These are phyloP conservation scores for Protodeltote pygarga DNA, from an alignment of 2,888 invertebrate genomes.

Conservation along the genomic window DNA sequence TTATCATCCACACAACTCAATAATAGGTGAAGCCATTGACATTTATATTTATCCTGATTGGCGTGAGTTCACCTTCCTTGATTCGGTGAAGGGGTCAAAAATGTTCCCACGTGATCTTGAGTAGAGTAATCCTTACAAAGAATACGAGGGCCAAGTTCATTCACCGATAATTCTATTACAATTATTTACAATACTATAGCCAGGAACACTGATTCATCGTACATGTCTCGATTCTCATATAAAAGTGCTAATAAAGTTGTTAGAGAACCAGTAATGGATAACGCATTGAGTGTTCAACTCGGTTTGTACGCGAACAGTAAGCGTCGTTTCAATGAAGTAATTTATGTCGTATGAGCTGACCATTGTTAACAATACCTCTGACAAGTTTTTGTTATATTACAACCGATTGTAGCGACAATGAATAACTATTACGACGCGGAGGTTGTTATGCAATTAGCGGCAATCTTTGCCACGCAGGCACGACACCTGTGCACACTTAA, in stretches of 20 bases:
- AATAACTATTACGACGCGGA: conserved; percentile 4
- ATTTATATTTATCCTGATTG: conserved; percentile 30
- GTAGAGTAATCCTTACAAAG: conserved; percentile 15
- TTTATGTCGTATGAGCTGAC: conserved; percentile 31
- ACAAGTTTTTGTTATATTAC: conserved; percentile 15
- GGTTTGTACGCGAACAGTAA: background rate
- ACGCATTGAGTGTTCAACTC: background rate
- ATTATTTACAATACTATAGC: conserved; percentile 26
- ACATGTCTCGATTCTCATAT: conserved; percentile 6
- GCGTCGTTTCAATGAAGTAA: conserved; percentile 41
- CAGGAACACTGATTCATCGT: conserved; percentile 2
- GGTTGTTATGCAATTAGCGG: conserved; percentile 18
- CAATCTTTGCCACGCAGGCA: conserved; percentile 5
- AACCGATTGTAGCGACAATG: conserved; percentile 5
- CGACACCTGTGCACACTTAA: background rate
- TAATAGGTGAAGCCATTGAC: conserved; percentile 8
- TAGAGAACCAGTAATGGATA: conserved; percentile 13
- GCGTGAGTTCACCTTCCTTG: conserved; percentile 34
- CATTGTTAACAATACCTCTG: conserved; percentile 14
- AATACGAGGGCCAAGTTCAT: conserved; percentile 55
- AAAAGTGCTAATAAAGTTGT: background rate
- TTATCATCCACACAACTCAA: conserved; percentile 5
- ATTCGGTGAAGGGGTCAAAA: conserved; percentile 39
- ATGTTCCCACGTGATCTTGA: conserved; percentile 33
- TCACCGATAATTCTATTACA: conserved; percentile 62